Conservation (phyloP, 2,797 vertebrate species). For the Odontamblyopus lacepedii region DNA sequence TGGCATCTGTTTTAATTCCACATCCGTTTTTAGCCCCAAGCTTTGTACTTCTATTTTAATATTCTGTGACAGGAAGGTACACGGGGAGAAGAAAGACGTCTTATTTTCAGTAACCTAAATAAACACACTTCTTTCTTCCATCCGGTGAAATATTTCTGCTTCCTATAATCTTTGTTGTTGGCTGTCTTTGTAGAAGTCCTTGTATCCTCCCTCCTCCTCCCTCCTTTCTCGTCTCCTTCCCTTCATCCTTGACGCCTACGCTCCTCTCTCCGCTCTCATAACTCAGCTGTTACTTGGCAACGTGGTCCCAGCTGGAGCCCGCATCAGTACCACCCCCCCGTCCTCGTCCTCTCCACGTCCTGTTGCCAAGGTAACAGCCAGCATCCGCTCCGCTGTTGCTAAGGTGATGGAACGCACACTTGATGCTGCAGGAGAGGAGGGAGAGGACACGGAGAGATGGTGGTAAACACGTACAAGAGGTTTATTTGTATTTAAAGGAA, state of each 20-base stretch:
- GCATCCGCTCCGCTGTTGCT: conserved; percentile 30
- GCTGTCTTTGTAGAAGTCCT: conserved; percentile 61
- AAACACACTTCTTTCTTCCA: conserved; percentile 27
- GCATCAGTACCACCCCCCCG: conserved; percentile 58
- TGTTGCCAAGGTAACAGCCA: conserved; percentile 57
- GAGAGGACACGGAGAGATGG: neutral
- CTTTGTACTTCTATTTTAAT: conserved; percentile 49
- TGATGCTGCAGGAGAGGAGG: conserved; percentile 3
- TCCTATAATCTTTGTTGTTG: conserved; percentile 60
- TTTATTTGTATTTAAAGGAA: neutral
- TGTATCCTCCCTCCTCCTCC: conserved; percentile 42
- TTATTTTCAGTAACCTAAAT: conserved; percentile 56
- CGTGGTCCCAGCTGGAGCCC: conserved; percentile 74
- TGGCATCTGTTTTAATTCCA: conserved; percentile 21
- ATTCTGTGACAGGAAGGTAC: conserved; percentile 42
- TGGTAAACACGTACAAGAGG: neutral
- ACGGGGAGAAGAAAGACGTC: conserved; percentile 47
- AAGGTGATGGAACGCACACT: conserved; percentile 48
- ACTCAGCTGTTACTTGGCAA: conserved; percentile 84
- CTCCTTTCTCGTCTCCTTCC: conserved; percentile 17
- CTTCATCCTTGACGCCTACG: conserved; percentile 43
- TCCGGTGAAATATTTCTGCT: conserved; percentile 43
- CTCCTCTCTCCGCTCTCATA: conserved; percentile 69
- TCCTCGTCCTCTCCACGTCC: conserved; percentile 32
- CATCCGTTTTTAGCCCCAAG: conserved; percentile 17